Evolutionary conservation across 2,888 invertebrate genomes (phyloP), one percentile per base, ranked within the genome.

Genomic region (Thereva nobilitata): DNA sequence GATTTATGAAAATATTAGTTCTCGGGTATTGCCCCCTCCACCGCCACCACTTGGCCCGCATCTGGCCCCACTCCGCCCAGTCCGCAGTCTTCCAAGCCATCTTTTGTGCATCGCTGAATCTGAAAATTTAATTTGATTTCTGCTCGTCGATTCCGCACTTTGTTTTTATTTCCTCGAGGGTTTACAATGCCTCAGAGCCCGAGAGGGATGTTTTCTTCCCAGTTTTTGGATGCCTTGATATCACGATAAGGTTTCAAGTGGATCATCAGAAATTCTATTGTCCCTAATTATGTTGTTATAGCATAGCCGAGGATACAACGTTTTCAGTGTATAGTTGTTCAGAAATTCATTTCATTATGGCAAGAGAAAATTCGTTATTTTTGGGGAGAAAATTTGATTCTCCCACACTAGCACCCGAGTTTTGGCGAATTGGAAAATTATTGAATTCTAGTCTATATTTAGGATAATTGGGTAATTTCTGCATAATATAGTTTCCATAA

Each of bases 1-100:
- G 64, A 64, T 64, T 64, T 64, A 64, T 64, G 64, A 64, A 64
- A 64, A 64, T 64, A 64, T 64, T 64, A 64, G 64, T 64, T 64
- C 54, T 47, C 54, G 5, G 37, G 54, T 38, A 61, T n/a, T 23
- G 54, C 23, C 45, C 55, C 55, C 10, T 42, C 42, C 42, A 4
- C n/a, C 55, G 5, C 8, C 41, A 55, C 9, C 23, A n/a, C 12
- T 8, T 37, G 35, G 9, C n/a, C 45, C 50, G 12, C 47, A 23
- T 10, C 37, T 1, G 37, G 50, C 5, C 34, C 23, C 61, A 9
- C 34, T 23, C 41, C 9, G 1, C 61, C 23, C 12, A 5, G 52
- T 52, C 23, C 52, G 2, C 1, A 23, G 23, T 23, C 49, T 12
- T 10, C 34, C 42, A 7, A 57, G 42, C 64, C 37, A 64, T 64